phyloP scores from a whole-genome alignment of 2,113 vertebrate genomes.

The Leptocoma aspasia region DNA sequence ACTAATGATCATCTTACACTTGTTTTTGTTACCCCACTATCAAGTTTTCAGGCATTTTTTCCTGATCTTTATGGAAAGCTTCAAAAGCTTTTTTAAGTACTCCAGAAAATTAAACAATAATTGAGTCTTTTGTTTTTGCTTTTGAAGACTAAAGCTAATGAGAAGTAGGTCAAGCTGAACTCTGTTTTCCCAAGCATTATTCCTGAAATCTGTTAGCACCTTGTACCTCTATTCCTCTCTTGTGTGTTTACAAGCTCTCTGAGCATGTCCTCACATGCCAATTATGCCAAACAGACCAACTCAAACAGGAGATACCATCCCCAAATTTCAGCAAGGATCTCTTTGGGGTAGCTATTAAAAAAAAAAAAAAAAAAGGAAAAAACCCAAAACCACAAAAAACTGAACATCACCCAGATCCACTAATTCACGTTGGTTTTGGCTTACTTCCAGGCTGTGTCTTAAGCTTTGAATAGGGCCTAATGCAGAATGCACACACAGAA shows the following conservation, averaged over 20 bases:
- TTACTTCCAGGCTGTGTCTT: neutral
- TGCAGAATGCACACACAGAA: neutral
- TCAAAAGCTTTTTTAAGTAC: neutral
- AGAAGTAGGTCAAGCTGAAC: neutral
- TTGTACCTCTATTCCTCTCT: neutral
- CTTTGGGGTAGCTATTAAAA: neutral
- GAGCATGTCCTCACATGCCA: neutral
- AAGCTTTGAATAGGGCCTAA: neutral
- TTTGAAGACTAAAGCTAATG: neutral
- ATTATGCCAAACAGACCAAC: neutral
- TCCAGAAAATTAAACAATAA: neutral
- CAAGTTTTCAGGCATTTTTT: neutral
- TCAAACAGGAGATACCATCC: neutral
- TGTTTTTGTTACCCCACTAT: neutral
- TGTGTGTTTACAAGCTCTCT: neutral
- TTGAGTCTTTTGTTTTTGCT: neutral
- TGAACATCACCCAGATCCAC: neutral
- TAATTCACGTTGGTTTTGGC: neutral
- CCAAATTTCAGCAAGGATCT: neutral
- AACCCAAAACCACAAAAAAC: neutral
- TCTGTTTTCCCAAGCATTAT: neutral
- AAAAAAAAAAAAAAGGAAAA: neutral
- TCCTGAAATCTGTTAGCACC: constrained; percentile 17
- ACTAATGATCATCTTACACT: neutral
- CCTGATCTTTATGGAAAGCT: neutral